These are phyloP conservation scores for Exephanes ischioxanthus DNA, from an alignment of 2,888 invertebrate genomes.

Conservation along the genomic window DNA sequence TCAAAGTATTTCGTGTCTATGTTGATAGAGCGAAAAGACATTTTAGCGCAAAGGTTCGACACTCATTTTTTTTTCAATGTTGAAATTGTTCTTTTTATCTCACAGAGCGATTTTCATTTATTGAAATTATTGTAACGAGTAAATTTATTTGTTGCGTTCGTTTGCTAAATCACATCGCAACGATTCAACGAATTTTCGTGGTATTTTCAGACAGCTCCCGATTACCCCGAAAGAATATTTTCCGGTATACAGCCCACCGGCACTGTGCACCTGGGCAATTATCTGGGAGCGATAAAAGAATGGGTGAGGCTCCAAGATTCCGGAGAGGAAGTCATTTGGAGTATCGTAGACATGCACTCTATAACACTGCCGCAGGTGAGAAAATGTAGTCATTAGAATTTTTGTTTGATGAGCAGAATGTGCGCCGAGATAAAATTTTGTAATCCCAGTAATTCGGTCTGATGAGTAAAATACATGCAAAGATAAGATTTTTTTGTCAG, in stretches of 20 bases:
- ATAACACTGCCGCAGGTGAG: slow-evolving; percentile 93
- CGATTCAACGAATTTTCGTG: not conserved
- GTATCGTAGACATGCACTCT: slow-evolving; percentile 97
- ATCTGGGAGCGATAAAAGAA: slow-evolving; percentile 95
- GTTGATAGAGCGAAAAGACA: slow-evolving; percentile 15
- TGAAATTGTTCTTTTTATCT: not conserved
- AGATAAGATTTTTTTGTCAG: too few species aligned
- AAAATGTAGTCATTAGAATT: not conserved
- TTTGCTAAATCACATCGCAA: not conserved
- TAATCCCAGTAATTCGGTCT: too few species aligned
- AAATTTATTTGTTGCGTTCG: not conserved
- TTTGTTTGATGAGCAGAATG: not conserved
- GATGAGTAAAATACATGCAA: too few species aligned
- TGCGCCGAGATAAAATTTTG: too few species aligned
- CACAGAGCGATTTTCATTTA: not conserved
- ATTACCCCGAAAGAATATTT: slow-evolving; percentile 89
- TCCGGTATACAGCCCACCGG: slow-evolving; percentile 99
- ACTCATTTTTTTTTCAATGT: slow-evolving; percentile 24
- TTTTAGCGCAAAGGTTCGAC: slow-evolving; percentile 23
- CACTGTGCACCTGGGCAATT: slow-evolving; percentile 97
- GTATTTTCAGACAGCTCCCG: slow-evolving; percentile 24
- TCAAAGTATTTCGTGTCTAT: slow-evolving; percentile 3
- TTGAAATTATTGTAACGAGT: not conserved
- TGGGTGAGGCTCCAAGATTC: slow-evolving; percentile 93
- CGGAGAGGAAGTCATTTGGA: slow-evolving; percentile 90